These are phyloP conservation scores for Diadema setosum DNA, from an alignment of 35 echinoderm and acorn worm genomes.

Conservation along the genomic window DNA sequence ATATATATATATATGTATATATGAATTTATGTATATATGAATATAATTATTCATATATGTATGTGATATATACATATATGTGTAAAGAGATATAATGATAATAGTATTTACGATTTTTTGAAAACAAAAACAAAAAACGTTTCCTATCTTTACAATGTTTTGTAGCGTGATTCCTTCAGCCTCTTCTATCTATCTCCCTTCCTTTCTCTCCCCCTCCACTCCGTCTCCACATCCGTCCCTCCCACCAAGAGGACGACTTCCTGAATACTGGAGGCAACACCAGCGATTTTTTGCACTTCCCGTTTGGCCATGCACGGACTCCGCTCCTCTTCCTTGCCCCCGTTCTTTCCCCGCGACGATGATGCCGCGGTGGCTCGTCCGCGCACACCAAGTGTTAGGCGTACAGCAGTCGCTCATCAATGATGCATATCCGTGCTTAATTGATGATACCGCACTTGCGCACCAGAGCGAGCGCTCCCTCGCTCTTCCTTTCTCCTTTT, in stretches of 20 bases:
- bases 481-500: not conserved
- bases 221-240: not conserved
- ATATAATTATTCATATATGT: not conserved
- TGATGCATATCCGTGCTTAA: slow-evolving; percentile 24
- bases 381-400: slow-evolving; percentile 11
- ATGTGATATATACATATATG: too few relatives aligned
- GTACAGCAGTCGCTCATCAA: slow-evolving; percentile 1
- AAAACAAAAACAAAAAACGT: too few relatives aligned
- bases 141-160: too few relatives aligned
- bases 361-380: too few relatives aligned
- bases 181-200: not conserved
- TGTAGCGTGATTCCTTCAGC: too few relatives aligned
- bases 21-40: not conserved
- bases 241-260: not conserved
- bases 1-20: not conserved
- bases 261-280: not conserved
- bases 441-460: slow-evolving; percentile 5
- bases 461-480: not conserved
- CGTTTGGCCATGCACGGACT: slow-evolving; percentile 5
- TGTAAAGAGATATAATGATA: too few relatives aligned
- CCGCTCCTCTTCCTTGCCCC: too few relatives aligned
- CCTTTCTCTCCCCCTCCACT: not conserved
- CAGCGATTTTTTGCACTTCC: not conserved
- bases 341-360: not conserved
- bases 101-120: too few relatives aligned